Base-by-base conservation (phyloP, 2,113 vertebrate genomes). In the Osmerus mordax region DNA sequence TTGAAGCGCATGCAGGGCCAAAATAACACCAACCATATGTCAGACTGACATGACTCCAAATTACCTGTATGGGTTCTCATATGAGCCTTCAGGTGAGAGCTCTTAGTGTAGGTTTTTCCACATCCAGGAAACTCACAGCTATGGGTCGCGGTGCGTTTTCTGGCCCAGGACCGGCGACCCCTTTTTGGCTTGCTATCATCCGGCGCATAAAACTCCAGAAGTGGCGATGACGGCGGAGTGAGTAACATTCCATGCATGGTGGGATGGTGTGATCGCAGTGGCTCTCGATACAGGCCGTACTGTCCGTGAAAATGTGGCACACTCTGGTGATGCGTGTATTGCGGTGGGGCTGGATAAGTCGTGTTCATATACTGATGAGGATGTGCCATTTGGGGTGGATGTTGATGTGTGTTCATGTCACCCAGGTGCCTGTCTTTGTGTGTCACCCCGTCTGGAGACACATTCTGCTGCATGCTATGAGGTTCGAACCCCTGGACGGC, bases 61-160 rank as follows among this genome's bases (percentile, higher is more conserved):
- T 89, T 84, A 96, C 95, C 95, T 70, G 95, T 97, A 84, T 97
- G 95, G 6, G 95, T 97, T 41, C 95, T 89, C 95, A 96, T 94
- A 87, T 97, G 95, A 2, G 95, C 95, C 82, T 96, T 97, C 55
- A 96, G 93, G 70, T 96, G 95, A 0, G 95, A 97, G 77, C 95
- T 96, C 86, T 97, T 97, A 5, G 95, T 97, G 89, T 97, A 97
- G 0, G 94, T 97, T 77, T 97, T 97, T 74, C 95, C 95, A 71
- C 95, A 97, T 32, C 94, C 94, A 0, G 94, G 93, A 78, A 93
- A 97, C 77, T 96, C 95, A 82, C 95, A 97, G 91, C 83, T 96
- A 92, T 97, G 95, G 67, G 95, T 95, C 25, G 95, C 95, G 0
- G 95, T 91, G 13, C 95, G 92, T 76, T 96, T 97, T 70, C 95